These are phyloP conservation scores for Xenopus petersii DNA, from an alignment of 2,797 vertebrate genomes.

Conservation along the genomic window DNA sequence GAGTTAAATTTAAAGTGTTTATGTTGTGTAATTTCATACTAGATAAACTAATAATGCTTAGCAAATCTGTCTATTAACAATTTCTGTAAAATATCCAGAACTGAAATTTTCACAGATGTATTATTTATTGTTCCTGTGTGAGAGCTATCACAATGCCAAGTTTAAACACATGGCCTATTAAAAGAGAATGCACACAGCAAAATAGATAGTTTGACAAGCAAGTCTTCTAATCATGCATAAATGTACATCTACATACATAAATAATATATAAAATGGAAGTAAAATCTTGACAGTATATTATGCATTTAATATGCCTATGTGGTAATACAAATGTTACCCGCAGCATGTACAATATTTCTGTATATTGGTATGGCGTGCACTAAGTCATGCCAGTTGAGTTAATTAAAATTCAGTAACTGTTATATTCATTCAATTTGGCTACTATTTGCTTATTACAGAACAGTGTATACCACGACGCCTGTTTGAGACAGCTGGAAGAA, in stretches of 20 bases:
- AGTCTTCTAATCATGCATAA: no score
- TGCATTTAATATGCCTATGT: neutral
- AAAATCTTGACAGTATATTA: neutral
- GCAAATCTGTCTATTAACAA: conserved; percentile 22
- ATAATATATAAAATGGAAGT: neutral
- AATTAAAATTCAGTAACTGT: conserved; percentile 49
- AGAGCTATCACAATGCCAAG: conserved; percentile 28
- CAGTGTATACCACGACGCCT: conserved; percentile 40
- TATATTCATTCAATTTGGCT: conserved; percentile 42
- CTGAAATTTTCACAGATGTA: conserved; percentile 42
- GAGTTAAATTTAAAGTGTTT: neutral
- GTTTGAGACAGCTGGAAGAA: conserved; percentile 49
- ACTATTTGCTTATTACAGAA: conserved; percentile 37
- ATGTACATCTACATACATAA: no score
- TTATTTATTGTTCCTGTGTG: conserved; percentile 37
- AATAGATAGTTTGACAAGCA: neutral
- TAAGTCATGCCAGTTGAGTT: conserved; percentile 31
- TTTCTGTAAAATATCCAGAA: conserved; percentile 32
- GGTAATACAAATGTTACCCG: neutral
- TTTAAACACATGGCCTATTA: conserved; percentile 31
- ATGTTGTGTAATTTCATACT: neutral
- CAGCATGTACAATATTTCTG: conserved; percentile 14
- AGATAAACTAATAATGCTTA: conserved; percentile 19
- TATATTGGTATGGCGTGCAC: conserved; percentile 5
- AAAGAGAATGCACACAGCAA: neutral